Evolutionary conservation across 2,888 invertebrate genomes (phyloP), one percentile per base, ranked within the genome.

Genomic region (Rhynchonema sp.): DNA sequence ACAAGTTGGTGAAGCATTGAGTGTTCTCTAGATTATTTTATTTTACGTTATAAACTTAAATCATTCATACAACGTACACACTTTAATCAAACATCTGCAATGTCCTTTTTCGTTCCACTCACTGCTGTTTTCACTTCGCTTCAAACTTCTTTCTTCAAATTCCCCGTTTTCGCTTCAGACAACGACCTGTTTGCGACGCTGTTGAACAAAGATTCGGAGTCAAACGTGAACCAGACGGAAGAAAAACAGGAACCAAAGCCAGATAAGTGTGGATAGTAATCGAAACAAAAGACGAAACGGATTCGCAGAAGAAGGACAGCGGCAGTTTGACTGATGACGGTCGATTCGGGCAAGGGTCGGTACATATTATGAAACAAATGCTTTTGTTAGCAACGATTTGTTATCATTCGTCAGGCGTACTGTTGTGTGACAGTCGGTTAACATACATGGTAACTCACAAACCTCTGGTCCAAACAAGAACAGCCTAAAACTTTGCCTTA

Each of bases 1-100:
- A 25, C 22, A 26, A 17, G 23, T 46, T 2, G 22, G 25, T 28
- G 27, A 22, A 27, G 62, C 63, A 20, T 65, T 71, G 26, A 63
- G 68, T 28, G 63, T 65, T 38, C 17, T 17, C n/a, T n/a, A n/a
- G n/a, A n/a, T n/a, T n/a, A n/a, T n/a, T n/a, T n/a, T n/a, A n/a
- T n/a, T n/a, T n/a, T n/a, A n/a, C n/a, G n/a, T n/a, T n/a, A n/a
- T n/a, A n/a, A n/a, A n/a, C n/a, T n/a, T n/a, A n/a, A n/a, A n/a
- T n/a, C n/a, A n/a, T n/a, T n/a, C n/a, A n/a, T n/a, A n/a, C n/a
- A n/a, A n/a, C n/a, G n/a, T n/a, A n/a, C n/a, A n/a, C n/a, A n/a
- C n/a, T n/a, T n/a, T n/a, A n/a, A n/a, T n/a, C n/a, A n/a, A n/a
- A n/a, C n/a, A n/a, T n/a, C n/a, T n/a, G n/a, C n/a, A n/a, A n/a